Percentiles rank a stretch among this genome's conserved stretches.
Conservation (phyloP, 2,113 vertebrate genomes). For the Hemichromis elongatus region DNA sequence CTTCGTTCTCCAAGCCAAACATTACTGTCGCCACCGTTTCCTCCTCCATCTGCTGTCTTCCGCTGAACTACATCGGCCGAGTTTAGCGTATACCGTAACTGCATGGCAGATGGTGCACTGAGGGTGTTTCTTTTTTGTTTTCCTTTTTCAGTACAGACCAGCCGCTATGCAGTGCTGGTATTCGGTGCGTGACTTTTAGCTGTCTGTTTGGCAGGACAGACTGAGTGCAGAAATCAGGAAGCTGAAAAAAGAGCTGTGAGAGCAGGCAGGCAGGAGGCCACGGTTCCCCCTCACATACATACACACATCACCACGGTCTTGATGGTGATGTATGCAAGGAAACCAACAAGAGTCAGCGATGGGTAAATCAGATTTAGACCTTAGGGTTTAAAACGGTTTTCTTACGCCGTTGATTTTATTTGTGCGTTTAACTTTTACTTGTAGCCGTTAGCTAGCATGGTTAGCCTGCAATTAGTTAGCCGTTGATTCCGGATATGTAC, state of each 20-base stretch:
- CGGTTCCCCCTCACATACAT: constrained; percentile 75
- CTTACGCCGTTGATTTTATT: not conserved
- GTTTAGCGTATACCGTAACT: not conserved
- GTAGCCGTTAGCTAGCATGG: constrained; percentile 9
- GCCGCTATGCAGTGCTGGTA: constrained; percentile 52
- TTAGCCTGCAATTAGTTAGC: constrained; percentile 38
- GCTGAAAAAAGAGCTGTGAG: constrained; percentile 28
- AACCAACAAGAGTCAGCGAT: constrained; percentile 98
- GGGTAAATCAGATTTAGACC: constrained; percentile 79
- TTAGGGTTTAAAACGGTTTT: not conserved
- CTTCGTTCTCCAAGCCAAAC: not conserved
- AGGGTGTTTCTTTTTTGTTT: constrained; percentile 31
- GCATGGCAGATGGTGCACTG: constrained; percentile 48
- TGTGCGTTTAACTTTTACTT: not conserved
- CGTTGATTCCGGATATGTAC: not conserved
- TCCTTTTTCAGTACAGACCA: constrained; percentile 1
- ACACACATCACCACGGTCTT: constrained; percentile 92
- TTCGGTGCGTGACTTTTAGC: constrained; percentile 20
- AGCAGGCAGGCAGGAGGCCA: constrained; percentile 59
- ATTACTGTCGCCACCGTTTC: constrained; percentile 2
- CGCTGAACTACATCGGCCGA: constrained; percentile 36
- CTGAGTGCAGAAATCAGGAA: constrained; percentile 32
- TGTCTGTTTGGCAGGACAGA: not conserved
- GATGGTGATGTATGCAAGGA: constrained; percentile 99
- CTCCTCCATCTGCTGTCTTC: constrained; percentile 40